phyloP scores from a whole-genome alignment of 2,888 invertebrate genomes.

The Monopis laevigella region DNA sequence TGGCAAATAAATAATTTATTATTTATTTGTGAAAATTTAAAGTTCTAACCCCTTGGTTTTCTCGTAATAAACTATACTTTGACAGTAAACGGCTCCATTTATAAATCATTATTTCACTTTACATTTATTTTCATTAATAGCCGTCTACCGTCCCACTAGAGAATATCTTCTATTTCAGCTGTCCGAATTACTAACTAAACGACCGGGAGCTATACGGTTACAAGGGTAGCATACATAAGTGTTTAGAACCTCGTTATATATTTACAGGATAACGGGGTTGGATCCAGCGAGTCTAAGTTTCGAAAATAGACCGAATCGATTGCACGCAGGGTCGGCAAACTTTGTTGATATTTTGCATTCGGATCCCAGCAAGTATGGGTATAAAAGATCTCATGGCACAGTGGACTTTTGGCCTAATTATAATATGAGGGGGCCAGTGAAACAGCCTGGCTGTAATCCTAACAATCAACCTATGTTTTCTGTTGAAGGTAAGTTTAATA shows the following conservation, averaged over 20 bases:
- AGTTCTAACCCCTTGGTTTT: no score
- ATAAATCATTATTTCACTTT: no score
- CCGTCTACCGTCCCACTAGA: no score
- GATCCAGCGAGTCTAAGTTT: slow-evolving; percentile 44
- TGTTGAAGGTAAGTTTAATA: slow-evolving; percentile 32
- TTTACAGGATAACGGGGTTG: slow-evolving; percentile 44
- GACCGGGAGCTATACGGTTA: no score
- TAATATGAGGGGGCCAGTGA: slow-evolving; percentile 27
- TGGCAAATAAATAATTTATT: no score
- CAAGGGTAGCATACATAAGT: no score
- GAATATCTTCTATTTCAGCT: no score
- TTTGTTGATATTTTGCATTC: slow-evolving; percentile 43
- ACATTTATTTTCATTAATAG: no score
- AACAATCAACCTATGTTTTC: slow-evolving; percentile 30
- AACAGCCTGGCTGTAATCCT: slow-evolving; percentile 42
- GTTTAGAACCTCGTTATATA: not conserved
- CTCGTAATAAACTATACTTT: no score
- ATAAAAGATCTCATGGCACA: slow-evolving; percentile 30
- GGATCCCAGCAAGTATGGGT: slow-evolving; percentile 47
- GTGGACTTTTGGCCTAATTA: slow-evolving; percentile 57
- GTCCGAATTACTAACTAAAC: no score
- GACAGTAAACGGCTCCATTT: no score
- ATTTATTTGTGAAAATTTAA: no score
- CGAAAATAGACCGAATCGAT: slow-evolving; percentile 32
- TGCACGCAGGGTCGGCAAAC: slow-evolving; percentile 35